phyloP scores from a whole-genome alignment of 2,888 invertebrate genomes.

The Dermolepida albohirtum region DNA sequence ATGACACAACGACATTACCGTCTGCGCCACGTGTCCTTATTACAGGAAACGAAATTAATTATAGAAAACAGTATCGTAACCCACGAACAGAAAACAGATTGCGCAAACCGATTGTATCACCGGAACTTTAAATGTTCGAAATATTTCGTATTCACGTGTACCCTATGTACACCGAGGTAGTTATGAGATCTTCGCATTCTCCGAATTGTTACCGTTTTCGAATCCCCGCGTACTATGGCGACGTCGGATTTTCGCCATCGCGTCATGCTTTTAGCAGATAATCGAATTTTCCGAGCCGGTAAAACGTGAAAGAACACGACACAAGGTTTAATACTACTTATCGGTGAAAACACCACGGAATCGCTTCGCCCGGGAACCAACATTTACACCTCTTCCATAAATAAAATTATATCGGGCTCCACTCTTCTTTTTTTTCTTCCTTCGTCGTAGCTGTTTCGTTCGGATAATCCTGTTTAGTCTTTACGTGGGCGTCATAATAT shows the following conservation, averaged over 20 bases:
- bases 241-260: constrained; percentile 11
- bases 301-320: constrained; percentile 22
- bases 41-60: too few species aligned
- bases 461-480: constrained; percentile 8
- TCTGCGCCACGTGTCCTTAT: too few species aligned
- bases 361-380: background rate
- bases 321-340: constrained; percentile 17
- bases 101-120: background rate
- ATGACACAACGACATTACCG: too few species aligned
- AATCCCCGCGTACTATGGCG: background rate
- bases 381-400: constrained; percentile 23
- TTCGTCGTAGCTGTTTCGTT: background rate
- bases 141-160: constrained; percentile 2
- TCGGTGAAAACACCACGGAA: constrained; percentile 12
- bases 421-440: too few species aligned
- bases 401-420: constrained; percentile 26
- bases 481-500: background rate
- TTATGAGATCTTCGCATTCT: constrained; percentile 15
- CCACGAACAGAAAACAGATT: too few species aligned
- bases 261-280: constrained; percentile 7
- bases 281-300: constrained; percentile 23
- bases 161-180: background rate
- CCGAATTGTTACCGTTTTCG: constrained; percentile 12
- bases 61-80: too few species aligned
- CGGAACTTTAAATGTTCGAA: constrained; percentile 17